Base-by-base conservation (phyloP, 1,140 invertebrate species). In the Monochamus saltuarius region DNA sequence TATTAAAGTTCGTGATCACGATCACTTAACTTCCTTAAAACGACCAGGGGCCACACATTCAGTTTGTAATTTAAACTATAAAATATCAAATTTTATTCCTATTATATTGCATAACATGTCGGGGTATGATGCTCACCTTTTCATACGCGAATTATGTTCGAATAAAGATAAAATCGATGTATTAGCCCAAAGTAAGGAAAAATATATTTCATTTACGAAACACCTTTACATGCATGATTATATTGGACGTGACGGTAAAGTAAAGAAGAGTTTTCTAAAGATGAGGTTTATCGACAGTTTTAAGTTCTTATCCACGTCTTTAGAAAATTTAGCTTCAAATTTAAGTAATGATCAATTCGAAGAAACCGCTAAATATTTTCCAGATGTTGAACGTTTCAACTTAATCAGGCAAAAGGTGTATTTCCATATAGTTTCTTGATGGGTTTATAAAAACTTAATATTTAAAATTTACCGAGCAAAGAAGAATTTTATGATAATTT, bases 401-500 rank as follows among this genome's bases (percentile, higher is more conserved):
- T 61, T 75, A 17, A 59, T 71, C 35, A 56, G 43, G 19, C 75
- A 56, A 45, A 75, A 76, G 58, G 68, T 69, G 59, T 62, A n/a
- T n/a, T n/a, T n/a, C n/a, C 65, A 17, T 72, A 73, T 64, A 56
- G 63, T 37, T 72, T 73, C 61, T 42, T 76, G 9, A 49, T 62
- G 49, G 59, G 17, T 34, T 72, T 67, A 37, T 38, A 62, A 11
- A 71, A 68, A 62, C 59, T 77, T 34, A 22, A 73, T 52, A 72
- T 76, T 45, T 56, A n/a, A 10, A 13, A 63, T 49, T 65, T 78
- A 38, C 70, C 73, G 13, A 0, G 56, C 14, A 68, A 61, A 59
- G 53, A 65, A 46, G 40, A 58, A 6, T 79, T 79, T 64, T 75
- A 69, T 53, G 76, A 71, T 61, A 66, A 49, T 34, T 52, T 80